Evolutionary conservation across 2,888 invertebrate species (phyloP).

Genomic region (Synanthedon tipuliformis): DNA sequence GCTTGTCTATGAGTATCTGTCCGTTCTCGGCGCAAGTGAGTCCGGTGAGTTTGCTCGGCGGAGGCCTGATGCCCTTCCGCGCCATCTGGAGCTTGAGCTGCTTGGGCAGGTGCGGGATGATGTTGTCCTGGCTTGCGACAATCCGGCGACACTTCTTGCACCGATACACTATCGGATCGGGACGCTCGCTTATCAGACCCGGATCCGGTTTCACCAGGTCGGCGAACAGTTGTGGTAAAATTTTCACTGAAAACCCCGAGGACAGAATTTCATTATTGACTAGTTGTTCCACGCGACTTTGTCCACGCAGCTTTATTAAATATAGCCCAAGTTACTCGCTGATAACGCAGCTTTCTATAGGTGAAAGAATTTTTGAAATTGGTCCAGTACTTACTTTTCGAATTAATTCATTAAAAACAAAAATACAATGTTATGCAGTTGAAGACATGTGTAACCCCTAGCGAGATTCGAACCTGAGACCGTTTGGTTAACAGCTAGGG

Average conservation of each 20-base stretch:
- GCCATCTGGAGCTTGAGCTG: conserved; percentile 11
- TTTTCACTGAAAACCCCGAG: conserved; percentile 71
- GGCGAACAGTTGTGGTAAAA: conserved; percentile 81
- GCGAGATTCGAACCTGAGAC: too few species aligned
- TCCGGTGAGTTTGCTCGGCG: conserved; percentile 46
- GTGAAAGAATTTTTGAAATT: too few species aligned
- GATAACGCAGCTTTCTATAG: too few species aligned
- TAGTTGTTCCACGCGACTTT: too few species aligned
- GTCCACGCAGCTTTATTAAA: too few species aligned
- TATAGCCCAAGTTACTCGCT: too few species aligned
- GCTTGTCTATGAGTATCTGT: conserved; percentile 46
- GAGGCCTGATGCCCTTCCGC: conserved; percentile 33
- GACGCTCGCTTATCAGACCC: conserved; percentile 77
- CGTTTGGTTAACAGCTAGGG: too few species aligned
- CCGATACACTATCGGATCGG: conserved; percentile 86
- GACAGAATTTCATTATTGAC: too few species aligned
- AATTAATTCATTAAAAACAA: too few species aligned
- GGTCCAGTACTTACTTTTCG: too few species aligned
- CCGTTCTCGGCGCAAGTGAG: conserved; percentile 47
- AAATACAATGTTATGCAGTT: too few species aligned
- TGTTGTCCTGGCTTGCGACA: conserved; percentile 83
- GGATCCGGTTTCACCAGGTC: conserved; percentile 86
- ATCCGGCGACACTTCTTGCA: conserved; percentile 86
- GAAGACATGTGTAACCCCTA: too few species aligned
- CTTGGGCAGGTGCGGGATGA: conserved; percentile 76